Evolutionary conservation across 2,113 vertebrate genomes (phyloP).

Genomic region (Chunga burmeisteri): DNA sequence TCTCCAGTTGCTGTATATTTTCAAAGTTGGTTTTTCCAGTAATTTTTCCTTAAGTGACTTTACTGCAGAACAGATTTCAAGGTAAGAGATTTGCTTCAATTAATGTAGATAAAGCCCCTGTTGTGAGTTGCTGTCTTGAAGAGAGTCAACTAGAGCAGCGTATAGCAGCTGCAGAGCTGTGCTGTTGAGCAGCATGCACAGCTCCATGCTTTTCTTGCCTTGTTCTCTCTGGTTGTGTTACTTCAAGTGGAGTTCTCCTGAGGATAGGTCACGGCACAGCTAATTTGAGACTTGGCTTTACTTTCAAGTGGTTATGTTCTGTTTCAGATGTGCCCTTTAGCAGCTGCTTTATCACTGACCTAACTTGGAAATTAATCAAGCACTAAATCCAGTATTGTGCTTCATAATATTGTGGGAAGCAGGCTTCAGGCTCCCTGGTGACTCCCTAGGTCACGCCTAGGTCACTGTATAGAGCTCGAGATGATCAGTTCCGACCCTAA

Average conservation of each 20-base stretch:
- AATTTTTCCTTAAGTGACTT: neutral
- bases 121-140: neutral
- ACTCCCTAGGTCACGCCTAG: neutral
- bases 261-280: neutral
- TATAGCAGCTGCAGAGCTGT: neutral
- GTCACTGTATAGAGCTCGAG: neutral
- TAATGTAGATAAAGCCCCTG: neutral
- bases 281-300: constrained; percentile 37
- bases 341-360: constrained; percentile 29
- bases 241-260: neutral
- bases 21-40: neutral
- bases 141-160: neutral
- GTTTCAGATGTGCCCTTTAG: neutral
- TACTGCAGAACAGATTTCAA: neutral
- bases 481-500: neutral
- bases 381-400: neutral
- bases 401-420: constrained; percentile 16
- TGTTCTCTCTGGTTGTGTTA: neutral
- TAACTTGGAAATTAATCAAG: neutral
- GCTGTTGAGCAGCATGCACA: neutral
- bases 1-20: neutral
- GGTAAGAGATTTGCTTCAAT: neutral
- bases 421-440: neutral
- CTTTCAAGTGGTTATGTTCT: neutral
- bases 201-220: accelerated